Conservation (phyloP, 2,113 vertebrate species). For the Craseonycteris thonglongyai region DNA sequence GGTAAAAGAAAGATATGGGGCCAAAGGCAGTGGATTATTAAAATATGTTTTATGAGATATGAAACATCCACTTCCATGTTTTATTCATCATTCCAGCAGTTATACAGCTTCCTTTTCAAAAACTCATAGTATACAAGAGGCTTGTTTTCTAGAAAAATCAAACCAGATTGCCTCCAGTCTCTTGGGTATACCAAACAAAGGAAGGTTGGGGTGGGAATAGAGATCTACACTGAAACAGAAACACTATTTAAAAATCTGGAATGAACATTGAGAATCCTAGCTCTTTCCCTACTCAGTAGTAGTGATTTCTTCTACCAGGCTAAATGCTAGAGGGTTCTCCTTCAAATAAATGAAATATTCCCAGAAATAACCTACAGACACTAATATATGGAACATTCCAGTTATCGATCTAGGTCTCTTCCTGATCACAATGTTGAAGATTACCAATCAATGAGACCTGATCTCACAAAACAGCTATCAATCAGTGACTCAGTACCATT, state of each 20-base stretch:
- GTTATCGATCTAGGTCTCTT: neutral
- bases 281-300: neutral
- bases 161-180: neutral
- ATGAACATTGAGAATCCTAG: neutral
- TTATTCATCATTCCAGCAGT: neutral
- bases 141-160: neutral
- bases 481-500: neutral
- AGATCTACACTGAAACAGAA: neutral
- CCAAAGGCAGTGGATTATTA: neutral
- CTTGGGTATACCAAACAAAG: neutral
- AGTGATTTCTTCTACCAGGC: neutral
- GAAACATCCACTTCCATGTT: neutral
- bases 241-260: neutral
- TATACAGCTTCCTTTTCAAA: neutral
- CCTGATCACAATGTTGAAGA: neutral
- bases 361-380: neutral
- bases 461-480: neutral
- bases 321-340: neutral
- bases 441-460: neutral
- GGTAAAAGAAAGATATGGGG: neutral
- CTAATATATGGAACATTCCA: neutral
- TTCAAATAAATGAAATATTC: neutral
- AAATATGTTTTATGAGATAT: neutral
- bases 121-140: neutral
- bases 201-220: fast-evolving